Evolutionary conservation across 1,140 invertebrate genomes (phyloP), one percentile per base, ranked within the genome.

Genomic region (Subanguina moxae): DNA sequence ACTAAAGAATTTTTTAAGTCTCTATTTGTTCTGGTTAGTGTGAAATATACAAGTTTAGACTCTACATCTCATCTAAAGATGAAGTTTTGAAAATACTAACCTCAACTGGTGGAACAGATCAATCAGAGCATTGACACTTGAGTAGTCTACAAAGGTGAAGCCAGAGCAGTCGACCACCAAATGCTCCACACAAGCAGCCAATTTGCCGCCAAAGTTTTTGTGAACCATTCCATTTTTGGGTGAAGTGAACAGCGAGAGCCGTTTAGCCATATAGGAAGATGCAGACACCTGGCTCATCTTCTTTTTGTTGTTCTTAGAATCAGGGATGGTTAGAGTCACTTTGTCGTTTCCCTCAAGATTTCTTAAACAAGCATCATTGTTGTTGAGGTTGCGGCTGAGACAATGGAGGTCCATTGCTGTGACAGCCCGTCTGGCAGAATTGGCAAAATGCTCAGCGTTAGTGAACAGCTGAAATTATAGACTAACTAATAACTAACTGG

Each of bases 71-170:
- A n/a, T n/a, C n/a, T n/a, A n/a, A n/a, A n/a, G n/a, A 38, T 38
- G 32, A 38, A 11, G 11, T 38, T 38, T 38, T 11, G 32, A 38
- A 38, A 38, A 7, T 52, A 25, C 48, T 52, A 7, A 15, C 48
- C 48, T 52, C 15, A 52, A 52, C 15, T 52, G 48, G 23, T 52
- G 48, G 23, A 52, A 52, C n/a, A 52, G 48, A 52, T 61, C 58
- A 21, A 32, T 69, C 1, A 78, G 64, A n/a, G 76, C 62, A 56
- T 57, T 64, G 42, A 79, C 57, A 61, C 70, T 70, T 25, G 75
- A 67, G 56, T 71, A 78, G 65, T 78, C 76, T n/a, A 78, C 68
- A 64, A 82, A 78, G 13, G 78, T 80, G 48, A 78, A 78, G 11
- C 78, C 77, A 21, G 78, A 77, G 48, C 76, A 78, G 32, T 78